Percentiles rank a stretch among this genome's conserved stretches.
phyloP scores from a whole-genome alignment of 2,797 vertebrate genomes.

The Oryzias sinensis region DNA sequence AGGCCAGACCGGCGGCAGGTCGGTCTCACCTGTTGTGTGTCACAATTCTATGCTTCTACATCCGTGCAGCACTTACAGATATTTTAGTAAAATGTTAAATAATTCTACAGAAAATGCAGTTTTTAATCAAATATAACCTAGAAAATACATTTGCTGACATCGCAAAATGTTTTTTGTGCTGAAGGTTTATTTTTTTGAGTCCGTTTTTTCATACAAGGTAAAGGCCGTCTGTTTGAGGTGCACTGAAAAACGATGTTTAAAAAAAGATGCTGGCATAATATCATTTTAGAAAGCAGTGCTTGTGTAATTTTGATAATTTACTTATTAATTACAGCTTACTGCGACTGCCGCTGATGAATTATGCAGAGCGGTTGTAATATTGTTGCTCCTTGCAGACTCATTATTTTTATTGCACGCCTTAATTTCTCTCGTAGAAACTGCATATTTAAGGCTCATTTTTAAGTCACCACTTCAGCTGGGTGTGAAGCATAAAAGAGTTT shows the following conservation, averaged over 20 bases:
- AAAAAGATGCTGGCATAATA: background rate
- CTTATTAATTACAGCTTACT: constrained; percentile 16
- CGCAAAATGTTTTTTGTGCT: too few species aligned
- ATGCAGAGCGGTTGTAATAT: constrained; percentile 6
- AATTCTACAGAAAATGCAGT: too few species aligned
- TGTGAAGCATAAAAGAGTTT: background rate
- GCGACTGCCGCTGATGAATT: constrained; percentile 17
- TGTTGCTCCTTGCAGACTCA: constrained; percentile 21
- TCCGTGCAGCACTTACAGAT: constrained; percentile 8
- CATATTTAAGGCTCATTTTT: constrained; percentile 2
- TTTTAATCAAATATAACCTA: too few species aligned
- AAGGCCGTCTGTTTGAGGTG: background rate
- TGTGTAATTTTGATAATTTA: constrained; percentile 23
- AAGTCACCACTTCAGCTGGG: background rate
- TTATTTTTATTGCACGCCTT: constrained; percentile 23
- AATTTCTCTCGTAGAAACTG: constrained; percentile 13
- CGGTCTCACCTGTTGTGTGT: constrained; percentile 39
- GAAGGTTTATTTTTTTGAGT: too few species aligned
- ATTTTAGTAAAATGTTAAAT: too few species aligned
- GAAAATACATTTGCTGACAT: too few species aligned
- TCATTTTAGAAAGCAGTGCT: constrained; percentile 10
- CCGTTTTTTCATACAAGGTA: background rate
- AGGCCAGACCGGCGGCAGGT: constrained; percentile 38
- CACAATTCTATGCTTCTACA: constrained; percentile 22
- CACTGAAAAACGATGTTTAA: constrained; percentile 6